phyloP scores from a whole-genome alignment of 92 coral and sea anemone species.

The Epizoanthus scotinus region DNA sequence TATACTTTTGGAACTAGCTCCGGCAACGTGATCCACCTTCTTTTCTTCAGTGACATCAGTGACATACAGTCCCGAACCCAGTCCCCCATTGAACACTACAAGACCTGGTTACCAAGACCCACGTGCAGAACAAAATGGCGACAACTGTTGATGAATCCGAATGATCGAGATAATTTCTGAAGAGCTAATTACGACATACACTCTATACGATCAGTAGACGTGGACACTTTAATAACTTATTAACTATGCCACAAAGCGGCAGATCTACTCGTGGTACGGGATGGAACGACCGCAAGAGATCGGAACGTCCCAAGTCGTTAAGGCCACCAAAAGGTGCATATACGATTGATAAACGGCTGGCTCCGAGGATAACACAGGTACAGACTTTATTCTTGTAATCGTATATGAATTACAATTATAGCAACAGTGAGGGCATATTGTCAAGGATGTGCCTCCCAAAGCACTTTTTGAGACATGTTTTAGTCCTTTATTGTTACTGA shows the following conservation, averaged over 20 bases:
- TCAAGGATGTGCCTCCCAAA: no score
- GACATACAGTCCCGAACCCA: no score
- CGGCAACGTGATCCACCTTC: no score
- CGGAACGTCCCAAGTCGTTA: background rate
- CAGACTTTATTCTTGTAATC: background rate
- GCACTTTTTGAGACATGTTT: no score
- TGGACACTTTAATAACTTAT: background rate
- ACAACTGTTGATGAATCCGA: no score
- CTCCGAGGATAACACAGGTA: constrained; percentile 41
- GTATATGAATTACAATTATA: background rate
- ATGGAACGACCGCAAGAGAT: constrained; percentile 25
- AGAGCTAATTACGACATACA: background rate
- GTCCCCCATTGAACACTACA: no score
- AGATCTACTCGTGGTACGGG: constrained; percentile 12
- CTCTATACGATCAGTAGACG: background rate
- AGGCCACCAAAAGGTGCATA: background rate
- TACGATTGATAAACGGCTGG: constrained; percentile 23
- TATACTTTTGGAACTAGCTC: no score
- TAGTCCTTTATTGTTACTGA: no score
- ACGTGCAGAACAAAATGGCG: background rate
- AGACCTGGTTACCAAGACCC: constrained; percentile 11
- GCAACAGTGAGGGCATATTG: no score
- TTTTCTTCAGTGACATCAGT: no score
- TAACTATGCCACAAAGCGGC: constrained; percentile 16
- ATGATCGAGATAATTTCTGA: no score